Percentiles rank a stretch among this genome's conserved stretches.
Evolutionary conservation across 2,113 vertebrate genomes (phyloP).

Genomic region (Aphyosemion australe): DNA sequence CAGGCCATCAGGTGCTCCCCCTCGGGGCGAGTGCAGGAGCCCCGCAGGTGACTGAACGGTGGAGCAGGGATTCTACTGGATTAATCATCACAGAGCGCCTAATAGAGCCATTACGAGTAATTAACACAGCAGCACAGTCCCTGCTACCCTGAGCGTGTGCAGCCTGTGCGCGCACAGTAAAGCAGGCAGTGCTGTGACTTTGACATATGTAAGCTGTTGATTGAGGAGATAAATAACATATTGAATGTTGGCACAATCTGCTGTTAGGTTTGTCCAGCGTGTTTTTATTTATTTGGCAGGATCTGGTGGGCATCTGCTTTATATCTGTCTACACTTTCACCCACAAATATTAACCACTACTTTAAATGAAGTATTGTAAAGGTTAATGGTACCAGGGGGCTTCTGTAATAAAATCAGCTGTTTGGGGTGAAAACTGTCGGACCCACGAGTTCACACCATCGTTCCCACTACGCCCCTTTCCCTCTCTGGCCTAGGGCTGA

Average conservation of each 20-base stretch:
- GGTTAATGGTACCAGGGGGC: not conserved
- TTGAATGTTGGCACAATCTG: constrained; percentile 37
- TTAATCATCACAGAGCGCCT: constrained; percentile 67
- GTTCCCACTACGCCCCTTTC: constrained; percentile 60
- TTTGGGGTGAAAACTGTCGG: constrained; percentile 14
- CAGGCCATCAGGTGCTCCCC: constrained; percentile 30
- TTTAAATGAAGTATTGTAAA: not conserved
- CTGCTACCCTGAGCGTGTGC: constrained; percentile 45
- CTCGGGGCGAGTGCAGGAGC: constrained; percentile 25
- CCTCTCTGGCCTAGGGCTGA: constrained; percentile 64
- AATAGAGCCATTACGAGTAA: constrained; percentile 74
- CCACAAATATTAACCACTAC: not conserved
- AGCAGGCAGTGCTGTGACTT: constrained; percentile 24
- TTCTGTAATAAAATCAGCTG: not conserved
- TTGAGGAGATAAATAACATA: not conserved
- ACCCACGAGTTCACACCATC: constrained; percentile 37
- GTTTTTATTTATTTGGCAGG: constrained; percentile 28
- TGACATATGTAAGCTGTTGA: constrained; percentile 52
- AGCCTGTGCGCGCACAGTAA: not conserved
- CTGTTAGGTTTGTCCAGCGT: constrained; percentile 11
- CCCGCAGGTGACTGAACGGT: constrained; percentile 54
- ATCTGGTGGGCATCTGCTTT: constrained; percentile 47
- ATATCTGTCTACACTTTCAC: constrained; percentile 42
- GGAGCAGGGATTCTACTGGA: constrained; percentile 56
- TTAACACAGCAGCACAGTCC: constrained; percentile 66